phyloP scores from a whole-genome alignment of 2,797 vertebrate genomes.

The Strix occidentalis region DNA sequence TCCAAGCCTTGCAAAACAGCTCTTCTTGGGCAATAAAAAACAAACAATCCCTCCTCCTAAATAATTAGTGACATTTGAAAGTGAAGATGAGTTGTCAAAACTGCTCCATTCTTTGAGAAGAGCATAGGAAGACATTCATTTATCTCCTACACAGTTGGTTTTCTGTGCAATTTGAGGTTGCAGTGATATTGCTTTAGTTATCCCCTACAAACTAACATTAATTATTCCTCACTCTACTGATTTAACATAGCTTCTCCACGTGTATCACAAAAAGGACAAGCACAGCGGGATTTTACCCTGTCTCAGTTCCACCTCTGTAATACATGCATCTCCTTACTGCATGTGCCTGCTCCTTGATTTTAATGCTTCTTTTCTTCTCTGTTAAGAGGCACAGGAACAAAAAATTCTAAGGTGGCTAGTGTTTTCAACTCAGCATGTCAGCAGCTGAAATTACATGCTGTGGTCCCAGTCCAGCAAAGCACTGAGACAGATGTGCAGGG shows the following conservation, averaged over 20 bases:
- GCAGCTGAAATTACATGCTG: not conserved
- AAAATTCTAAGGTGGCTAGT: not conserved
- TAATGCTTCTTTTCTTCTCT: slow-evolving; percentile 14
- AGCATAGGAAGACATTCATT: slow-evolving; percentile 9
- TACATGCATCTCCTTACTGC: not conserved
- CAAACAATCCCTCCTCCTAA: slow-evolving; percentile 29
- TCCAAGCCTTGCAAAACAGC: not conserved
- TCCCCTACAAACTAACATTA: slow-evolving; percentile 62
- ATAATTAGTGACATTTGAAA: slow-evolving; percentile 53
- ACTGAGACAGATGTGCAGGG: not conserved
- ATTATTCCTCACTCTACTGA: slow-evolving; percentile 63
- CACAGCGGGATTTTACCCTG: slow-evolving; percentile 66
- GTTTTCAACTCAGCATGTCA: not conserved
- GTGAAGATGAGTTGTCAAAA: slow-evolving; percentile 22
- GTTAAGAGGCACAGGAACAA: not conserved
- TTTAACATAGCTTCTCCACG: slow-evolving; percentile 57
- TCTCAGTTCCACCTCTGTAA: slow-evolving; percentile 26
- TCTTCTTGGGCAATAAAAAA: not conserved
- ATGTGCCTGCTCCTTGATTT: not conserved
- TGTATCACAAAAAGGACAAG: slow-evolving; percentile 67
- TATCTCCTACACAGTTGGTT: slow-evolving; percentile 19
- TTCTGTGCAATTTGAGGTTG: slow-evolving; percentile 39
- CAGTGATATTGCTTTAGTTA: slow-evolving; percentile 53
- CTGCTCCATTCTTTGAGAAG: slow-evolving; percentile 9
- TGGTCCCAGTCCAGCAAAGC: not conserved